phyloP scores from a whole-genome alignment of 1,140 invertebrate genomes.

The Dendroctonus valens region DNA sequence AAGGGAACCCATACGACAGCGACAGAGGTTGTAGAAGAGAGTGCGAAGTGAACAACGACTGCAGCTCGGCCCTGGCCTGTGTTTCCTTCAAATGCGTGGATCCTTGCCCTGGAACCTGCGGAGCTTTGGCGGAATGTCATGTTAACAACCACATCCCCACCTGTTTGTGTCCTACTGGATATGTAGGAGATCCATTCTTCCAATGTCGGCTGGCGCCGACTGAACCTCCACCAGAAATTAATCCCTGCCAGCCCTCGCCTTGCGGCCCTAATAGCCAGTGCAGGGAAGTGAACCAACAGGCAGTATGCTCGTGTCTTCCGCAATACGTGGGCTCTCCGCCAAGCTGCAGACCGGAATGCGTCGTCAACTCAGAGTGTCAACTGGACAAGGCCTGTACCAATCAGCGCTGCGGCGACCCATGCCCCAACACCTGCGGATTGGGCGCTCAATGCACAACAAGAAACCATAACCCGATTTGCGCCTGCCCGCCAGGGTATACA shows the following conservation, averaged over 20 bases:
- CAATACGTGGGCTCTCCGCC: conserved; percentile 62
- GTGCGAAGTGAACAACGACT: conserved; percentile 75
- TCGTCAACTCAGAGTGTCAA: conserved; percentile 63
- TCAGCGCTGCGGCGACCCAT: conserved; percentile 64
- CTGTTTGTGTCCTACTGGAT: conserved; percentile 72
- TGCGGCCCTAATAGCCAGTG: conserved; percentile 70
- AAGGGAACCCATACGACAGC: conserved; percentile 72
- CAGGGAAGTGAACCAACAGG: conserved; percentile 55
- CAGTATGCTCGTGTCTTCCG: conserved; percentile 63
- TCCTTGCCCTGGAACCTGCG: conserved; percentile 73
- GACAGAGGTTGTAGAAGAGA: conserved; percentile 68
- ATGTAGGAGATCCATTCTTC: conserved; percentile 77
- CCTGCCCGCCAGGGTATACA: conserved; percentile 68
- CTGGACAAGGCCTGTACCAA: conserved; percentile 62
- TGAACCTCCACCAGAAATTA: conserved; percentile 45
- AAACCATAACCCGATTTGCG: conserved; percentile 65
- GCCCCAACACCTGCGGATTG: conserved; percentile 62
- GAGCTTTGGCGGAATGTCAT: conserved; percentile 69
- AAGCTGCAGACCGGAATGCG: conserved; percentile 62
- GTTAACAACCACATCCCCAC: conserved; percentile 71
- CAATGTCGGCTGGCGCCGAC: conserved; percentile 62
- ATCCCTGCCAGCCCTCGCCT: conserved; percentile 62
- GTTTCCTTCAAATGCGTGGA: conserved; percentile 74
- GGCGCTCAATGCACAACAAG: conserved; percentile 60
- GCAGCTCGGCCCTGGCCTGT: conserved; percentile 65